Percentiles rank a stretch among this genome's conserved stretches.
phyloP scores from a whole-genome alignment of 1,140 invertebrate genomes.

The Nephila pilipes region DNA sequence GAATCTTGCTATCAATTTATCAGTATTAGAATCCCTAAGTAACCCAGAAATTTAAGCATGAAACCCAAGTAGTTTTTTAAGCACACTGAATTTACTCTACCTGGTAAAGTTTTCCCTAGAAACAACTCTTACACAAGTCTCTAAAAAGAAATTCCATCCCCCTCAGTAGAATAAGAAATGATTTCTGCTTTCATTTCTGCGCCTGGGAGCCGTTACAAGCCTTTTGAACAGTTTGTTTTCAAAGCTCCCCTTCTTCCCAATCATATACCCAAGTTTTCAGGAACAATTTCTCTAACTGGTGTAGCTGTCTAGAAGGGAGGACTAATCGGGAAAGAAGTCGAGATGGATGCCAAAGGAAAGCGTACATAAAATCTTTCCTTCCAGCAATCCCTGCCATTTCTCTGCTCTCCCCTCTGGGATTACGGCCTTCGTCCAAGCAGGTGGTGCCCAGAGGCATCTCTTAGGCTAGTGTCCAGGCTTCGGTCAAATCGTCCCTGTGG shows the following conservation, averaged over 20 bases:
- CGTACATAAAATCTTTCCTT: conserved; percentile 57
- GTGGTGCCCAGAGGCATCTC: conserved; percentile 62
- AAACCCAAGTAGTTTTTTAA: too few species aligned
- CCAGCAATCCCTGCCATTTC: conserved; percentile 55
- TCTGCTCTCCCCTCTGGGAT: background rate
- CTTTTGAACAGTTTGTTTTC: background rate
- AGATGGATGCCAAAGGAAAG: conserved; percentile 5
- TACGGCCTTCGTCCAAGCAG: conserved; percentile 33
- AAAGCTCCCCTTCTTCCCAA: background rate
- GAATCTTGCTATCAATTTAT: too few species aligned
- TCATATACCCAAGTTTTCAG: background rate
- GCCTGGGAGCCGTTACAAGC: background rate
- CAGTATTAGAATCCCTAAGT: too few species aligned
- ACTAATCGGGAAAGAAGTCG: conserved; percentile 24
- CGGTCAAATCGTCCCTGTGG: conserved; percentile 69
- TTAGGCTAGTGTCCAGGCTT: background rate
- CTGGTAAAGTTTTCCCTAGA: too few species aligned
- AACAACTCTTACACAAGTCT: too few species aligned
- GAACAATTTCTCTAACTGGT: conserved; percentile 26
- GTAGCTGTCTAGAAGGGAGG: conserved; percentile 7
- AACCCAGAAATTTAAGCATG: too few species aligned
- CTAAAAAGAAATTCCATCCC: background rate
- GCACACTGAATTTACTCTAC: too few species aligned
- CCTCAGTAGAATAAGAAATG: background rate
- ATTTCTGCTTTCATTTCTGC: background rate